Evolutionary conservation across 2,797 vertebrate genomes (phyloP).

Genomic region (Gambusia yucatana): DNA sequence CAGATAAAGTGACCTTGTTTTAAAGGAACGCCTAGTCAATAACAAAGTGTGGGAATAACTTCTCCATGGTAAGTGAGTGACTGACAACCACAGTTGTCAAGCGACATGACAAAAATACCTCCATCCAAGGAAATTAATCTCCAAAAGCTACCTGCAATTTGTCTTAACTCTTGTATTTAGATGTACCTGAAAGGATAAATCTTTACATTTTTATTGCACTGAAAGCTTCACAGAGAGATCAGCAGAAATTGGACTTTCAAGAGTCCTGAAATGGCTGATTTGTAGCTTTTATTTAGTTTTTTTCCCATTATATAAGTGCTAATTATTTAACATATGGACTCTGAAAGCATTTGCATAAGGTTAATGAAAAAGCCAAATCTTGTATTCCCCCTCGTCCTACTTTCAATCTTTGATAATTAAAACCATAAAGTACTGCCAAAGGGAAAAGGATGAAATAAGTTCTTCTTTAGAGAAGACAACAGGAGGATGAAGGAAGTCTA

Average conservation of each 20-base stretch:
- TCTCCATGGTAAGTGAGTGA: not conserved
- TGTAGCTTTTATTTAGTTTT: not conserved
- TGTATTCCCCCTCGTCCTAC: constrained; percentile 28
- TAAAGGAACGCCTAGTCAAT: not conserved
- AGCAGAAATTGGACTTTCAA: not conserved
- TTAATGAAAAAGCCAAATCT: constrained; percentile 57
- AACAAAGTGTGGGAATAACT: not conserved
- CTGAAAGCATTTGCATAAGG: constrained; percentile 53
- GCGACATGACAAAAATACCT: not conserved
- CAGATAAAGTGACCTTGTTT: constrained; percentile 44
- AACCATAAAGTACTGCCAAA: constrained; percentile 35
- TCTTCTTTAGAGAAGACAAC: constrained; percentile 20
- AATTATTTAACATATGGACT: constrained; percentile 23
- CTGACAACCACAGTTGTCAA: not conserved
- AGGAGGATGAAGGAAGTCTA: constrained; percentile 22
- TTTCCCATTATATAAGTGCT: not conserved
- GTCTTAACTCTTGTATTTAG: not conserved
- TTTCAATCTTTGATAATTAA: constrained; percentile 47
- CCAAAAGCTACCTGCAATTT: not conserved
- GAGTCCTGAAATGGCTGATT: not conserved
- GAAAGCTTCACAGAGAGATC: too few relatives aligned
- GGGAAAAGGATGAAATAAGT: constrained; percentile 11
- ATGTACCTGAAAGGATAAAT: not conserved
- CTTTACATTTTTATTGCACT: too few relatives aligned
- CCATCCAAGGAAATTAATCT: not conserved